Percentiles rank a stretch among this genome's conserved stretches.
Evolutionary conservation across 2,797 vertebrate species (phyloP).

Genomic region (Chelonia mydas): DNA sequence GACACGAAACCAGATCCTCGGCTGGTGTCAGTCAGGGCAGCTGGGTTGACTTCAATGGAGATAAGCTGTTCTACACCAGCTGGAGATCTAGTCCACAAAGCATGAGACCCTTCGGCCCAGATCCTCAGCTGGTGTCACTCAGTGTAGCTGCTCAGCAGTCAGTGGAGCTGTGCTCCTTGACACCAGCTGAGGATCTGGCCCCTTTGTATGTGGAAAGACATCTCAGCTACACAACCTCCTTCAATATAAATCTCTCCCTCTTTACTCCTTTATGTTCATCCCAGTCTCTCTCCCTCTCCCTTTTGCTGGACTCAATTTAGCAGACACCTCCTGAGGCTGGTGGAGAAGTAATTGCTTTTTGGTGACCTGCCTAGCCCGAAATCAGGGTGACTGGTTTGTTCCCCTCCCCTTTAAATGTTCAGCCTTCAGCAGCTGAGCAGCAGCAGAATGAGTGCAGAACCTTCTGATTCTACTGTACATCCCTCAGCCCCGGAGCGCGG

Average conservation of each 20-base stretch:
- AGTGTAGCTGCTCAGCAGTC: neutral
- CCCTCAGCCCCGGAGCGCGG: neutral
- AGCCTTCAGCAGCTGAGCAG: neutral
- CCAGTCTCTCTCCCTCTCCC: accelerated
- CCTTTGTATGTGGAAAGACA: neutral
- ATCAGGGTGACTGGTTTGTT: neutral
- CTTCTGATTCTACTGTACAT: neutral
- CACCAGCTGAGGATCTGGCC: neutral
- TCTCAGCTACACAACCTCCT: neutral
- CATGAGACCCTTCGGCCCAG: neutral
- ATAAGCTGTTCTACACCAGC: neutral
- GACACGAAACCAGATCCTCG: neutral
- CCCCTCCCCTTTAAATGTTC: accelerated
- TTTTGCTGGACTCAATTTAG: conserved; percentile 3
- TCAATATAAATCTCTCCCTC: neutral
- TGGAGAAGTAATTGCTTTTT: conserved; percentile 36
- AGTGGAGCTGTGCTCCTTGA: neutral
- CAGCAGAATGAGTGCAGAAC: neutral
- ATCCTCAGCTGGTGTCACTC: neutral
- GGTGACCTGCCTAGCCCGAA: neutral
- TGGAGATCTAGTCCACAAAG: neutral
- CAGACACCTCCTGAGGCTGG: conserved; percentile 11
- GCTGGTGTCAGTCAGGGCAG: neutral
- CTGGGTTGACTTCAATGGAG: neutral
- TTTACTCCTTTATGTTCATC: neutral